Evolutionary conservation across 2,797 vertebrate species (phyloP), one percentile per base, ranked within the genome.

Genomic region (Sebastes glaucus): DNA sequence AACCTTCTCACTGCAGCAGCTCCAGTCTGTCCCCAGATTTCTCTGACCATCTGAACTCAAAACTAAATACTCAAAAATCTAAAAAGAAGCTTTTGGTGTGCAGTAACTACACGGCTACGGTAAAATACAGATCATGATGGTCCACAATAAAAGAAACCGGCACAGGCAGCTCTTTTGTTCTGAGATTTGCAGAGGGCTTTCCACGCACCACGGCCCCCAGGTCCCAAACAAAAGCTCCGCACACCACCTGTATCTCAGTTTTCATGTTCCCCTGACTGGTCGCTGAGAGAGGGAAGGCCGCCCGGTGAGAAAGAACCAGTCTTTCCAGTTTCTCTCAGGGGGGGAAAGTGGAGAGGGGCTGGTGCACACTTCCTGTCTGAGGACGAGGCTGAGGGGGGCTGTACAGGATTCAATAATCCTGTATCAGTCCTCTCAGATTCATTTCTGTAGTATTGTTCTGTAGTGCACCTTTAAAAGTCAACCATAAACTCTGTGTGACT

Each of bases 191-290:
- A 77, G 80, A 27, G n/a, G 85, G 85, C 86, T 84, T 77, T 87
- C 69, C 80, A 87, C 62, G 78, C 92, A 85, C 82, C 88, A 70
- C 61, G 38, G 78, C 89, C 83, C 80, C 84, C 79, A 55, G 55
- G 66, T 60, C 30, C 90, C 77, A 87, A 79, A 94, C 82, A 94
- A 94, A 95, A 90, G 89, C 18, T 18, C 67, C 2, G 81, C 80
- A 85, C 71, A 91, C 66, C 77, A 32, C 93, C 89, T 3, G 85
- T 66, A 83, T 92, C 94, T 95, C 87, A 78, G 87, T 93, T 93
- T 95, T 87, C 88, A 94, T 86, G 92, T 89, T 86, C 77, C 88
- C 16, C 86, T 85, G 87, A 92, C 89, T 80, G 85, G 46, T 84
- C 11, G 87, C 86, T 91, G 92, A 94, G 85, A 90, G 86, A 85